Base-by-base conservation (phyloP, 2,113 vertebrate species). In the Ictalurus furcatus region DNA sequence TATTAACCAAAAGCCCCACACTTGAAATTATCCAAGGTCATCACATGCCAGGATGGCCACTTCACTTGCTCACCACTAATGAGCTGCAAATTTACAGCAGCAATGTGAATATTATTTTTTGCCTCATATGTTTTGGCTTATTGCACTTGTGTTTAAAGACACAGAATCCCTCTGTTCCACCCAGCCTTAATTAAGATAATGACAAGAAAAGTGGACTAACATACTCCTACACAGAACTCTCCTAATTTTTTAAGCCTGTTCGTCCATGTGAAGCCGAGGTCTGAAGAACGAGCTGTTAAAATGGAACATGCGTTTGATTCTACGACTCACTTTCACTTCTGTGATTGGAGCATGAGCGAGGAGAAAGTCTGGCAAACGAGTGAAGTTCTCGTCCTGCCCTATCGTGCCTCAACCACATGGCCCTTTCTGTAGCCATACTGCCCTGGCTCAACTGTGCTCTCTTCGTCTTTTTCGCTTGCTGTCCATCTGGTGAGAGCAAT, bases 1-100 rank as follows among this genome's bases (percentile, higher is more conserved):
- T 91, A 90, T 89, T 90, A 88, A 85, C 87, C 90, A 84, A 85
- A 87, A 91, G 80, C 90, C 71, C 73, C 84, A 87, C 85, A 86
- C 87, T 91, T 87, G 44, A 88, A 91, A 90, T 91, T 86, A 88
- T 89, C 90, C 87, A 86, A 91, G 89, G 90, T 91, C 89, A 87
- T 90, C 79, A 86, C 87, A 88, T 86, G 88, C 88, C 89, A 90
- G 86, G 86, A 85, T 88, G 86, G 87, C 88, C 89, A 88, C 87
- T 80, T 88, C 86, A 88, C 89, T 88, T 56, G 83, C 85, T 84
- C 90, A 59, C 84, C 84, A 88, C 85, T 92, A 92, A 92, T 92
- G 90, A 91, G 91, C 89, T 90, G 83, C 88, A 91, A 91, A 88
- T 92, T 89, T 91, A 88, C 87, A 52, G 87, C 63, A 82, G 85